Evolutionary conservation across 2,888 invertebrate species (phyloP), one percentile per base, ranked within the genome.

Genomic region (Agrypnus murinus): DNA sequence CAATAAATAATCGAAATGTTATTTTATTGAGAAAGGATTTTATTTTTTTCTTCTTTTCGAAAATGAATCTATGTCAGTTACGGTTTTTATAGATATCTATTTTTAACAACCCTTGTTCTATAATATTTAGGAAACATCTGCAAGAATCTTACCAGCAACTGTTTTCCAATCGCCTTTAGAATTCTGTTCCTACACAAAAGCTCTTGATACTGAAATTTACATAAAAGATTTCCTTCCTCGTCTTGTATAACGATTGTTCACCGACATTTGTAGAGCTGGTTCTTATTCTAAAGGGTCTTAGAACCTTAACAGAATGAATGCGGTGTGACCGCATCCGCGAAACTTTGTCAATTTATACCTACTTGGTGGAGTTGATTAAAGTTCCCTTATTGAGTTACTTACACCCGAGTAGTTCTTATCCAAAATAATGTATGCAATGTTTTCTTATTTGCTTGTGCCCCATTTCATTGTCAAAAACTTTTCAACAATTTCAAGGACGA

Each of bases 291-390:
- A 25, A 55, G 55, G 17, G 36, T 32, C 36, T 25, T 5, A 34
- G 10, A 46, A 55, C 36, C 55, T 38, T 36, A 15, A 55, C 32
- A 53, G 32, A 53, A 53, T 32, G 36, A 55, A 55, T 36, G 55
- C 55, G 55, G 55, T 55, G 31, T 55, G 55, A 55, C 55, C 55
- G 36, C 55, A 55, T 55, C 55, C 32, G 38, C 55, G 55, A 55
- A 55, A 55, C 55, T 55, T 55, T 55, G 36, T 55, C 55, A 55
- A 55, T 55, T 55, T 55, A 55, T 55, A 55, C 55, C 55, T 55
- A 55, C 55, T 55, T 19, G 55, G 55, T 14, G 55, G 36, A 55
- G 15, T 55, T 55, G 55, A 55, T 55, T 55, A 55, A 55, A 55
- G 55, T 38, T 55, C 32, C 55, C 36, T 36, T 55, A 55, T 55